Evolutionary conservation across 2,888 invertebrate genomes (phyloP), one percentile per base, ranked within the genome.

Genomic region (Suillia variegata): DNA sequence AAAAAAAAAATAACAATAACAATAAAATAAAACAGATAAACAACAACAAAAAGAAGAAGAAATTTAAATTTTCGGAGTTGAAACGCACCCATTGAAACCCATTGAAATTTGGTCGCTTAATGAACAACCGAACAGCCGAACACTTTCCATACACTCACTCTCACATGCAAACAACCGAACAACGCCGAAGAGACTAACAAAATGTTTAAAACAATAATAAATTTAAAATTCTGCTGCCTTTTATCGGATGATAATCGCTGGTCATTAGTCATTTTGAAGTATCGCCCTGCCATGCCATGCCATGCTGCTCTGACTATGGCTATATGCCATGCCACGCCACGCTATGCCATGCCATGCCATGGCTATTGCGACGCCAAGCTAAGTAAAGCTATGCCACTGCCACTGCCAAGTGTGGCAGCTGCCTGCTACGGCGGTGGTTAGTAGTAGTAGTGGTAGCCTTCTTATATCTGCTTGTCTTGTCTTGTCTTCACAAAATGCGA

Each of bases 231-330:
- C 63, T 64, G 62, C 65, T 75, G 69, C 67, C 75, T 72, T 72
- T 75, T 78, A 77, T 77, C 78, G 73, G 64, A 68, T 71, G 76
- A 77, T 78, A 77, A 77, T 79, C 77, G 75, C 73, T 72, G 74
- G 71, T 71, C 78, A 78, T 77, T 79, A 75, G 75, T 77, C 79
- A 77, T 78, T 75, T 73, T 70, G 77, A 70, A 74, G 75, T 71
- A 71, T 75, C 70, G 50, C n/a, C 24, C 21, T n/a, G 50, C 50
- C n/a, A 50, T n/a, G n/a, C n/a, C n/a, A n/a, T n/a, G n/a, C n/a
- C n/a, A n/a, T n/a, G n/a, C n/a, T n/a, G n/a, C n/a, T n/a, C n/a
- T n/a, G n/a, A n/a, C n/a, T n/a, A n/a, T n/a, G n/a, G n/a, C n/a
- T n/a, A n/a, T n/a, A n/a, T n/a, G n/a, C n/a, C n/a, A n/a, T n/a